These are phyloP conservation scores for Seira ritae DNA, from an alignment of 2,888 invertebrate genomes.

Conservation along the genomic window DNA sequence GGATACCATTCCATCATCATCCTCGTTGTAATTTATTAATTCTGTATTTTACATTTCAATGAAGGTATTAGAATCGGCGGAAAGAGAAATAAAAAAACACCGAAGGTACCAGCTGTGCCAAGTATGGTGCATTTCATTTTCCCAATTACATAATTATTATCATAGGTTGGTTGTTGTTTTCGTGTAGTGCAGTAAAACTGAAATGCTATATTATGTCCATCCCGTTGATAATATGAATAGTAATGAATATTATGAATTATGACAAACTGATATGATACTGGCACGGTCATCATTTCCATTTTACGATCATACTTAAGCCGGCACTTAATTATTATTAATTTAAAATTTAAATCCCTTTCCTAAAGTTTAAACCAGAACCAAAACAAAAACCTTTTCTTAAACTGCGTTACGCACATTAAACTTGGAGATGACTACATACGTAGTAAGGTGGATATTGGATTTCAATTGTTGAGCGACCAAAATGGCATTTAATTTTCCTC, in stretches of 20 bases:
- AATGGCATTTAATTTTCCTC: no score
- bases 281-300: constrained; percentile 5
- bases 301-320: not conserved
- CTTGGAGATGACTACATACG: no score
- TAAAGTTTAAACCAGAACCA: no score
- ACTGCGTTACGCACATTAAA: no score
- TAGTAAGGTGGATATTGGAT: no score
- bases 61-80: not conserved
- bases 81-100: constrained; percentile 10
- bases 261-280: no score
- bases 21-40: constrained; percentile 11
- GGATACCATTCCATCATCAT: not conserved
- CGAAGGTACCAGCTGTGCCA: not conserved
- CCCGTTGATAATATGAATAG: no score
- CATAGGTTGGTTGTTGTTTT: constrained; percentile 12
- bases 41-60: constrained; percentile 19
- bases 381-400: no score
- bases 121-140: not conserved
- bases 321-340: no score
- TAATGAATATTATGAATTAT: no score
- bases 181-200: not conserved
- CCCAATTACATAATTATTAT: constrained; percentile 11
- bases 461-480: no score
- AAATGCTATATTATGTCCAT: not conserved
- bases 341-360: no score